Evolutionary conservation across 2,888 invertebrate species (phyloP).

Genomic region (Polymixis lichenea): DNA sequence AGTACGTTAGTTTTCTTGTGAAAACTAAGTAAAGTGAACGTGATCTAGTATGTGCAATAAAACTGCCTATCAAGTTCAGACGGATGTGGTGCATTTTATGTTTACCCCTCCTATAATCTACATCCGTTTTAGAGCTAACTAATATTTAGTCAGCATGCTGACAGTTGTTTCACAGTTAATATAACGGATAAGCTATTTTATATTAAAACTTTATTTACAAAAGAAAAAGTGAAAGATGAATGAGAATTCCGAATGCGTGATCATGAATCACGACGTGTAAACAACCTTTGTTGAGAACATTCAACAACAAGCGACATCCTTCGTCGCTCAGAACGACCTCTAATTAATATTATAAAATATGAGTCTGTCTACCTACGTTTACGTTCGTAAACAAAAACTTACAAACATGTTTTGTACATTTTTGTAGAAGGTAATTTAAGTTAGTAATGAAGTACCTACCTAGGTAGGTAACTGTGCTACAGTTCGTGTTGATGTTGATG

Average conservation of each 20-base stretch:
- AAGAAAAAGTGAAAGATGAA: conserved; percentile 60
- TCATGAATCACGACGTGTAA: conserved; percentile 64
- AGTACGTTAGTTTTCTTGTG: not conserved
- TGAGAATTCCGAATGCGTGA: conserved; percentile 55
- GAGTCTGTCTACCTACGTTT: conserved; percentile 23
- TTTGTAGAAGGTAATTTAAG: conserved; percentile 7
- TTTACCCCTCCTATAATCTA: conserved; percentile 50
- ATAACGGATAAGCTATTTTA: conserved; percentile 9
- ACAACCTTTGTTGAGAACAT: conserved; percentile 59
- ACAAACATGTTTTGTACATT: conserved; percentile 24
- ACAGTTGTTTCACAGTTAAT: conserved; percentile 30
- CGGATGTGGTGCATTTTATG: conserved; percentile 48
- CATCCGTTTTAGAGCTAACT: conserved; percentile 50
- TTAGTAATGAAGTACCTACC: not conserved
- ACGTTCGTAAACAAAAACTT: conserved; percentile 37
- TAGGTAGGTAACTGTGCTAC: not conserved
- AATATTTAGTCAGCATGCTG: conserved; percentile 41
- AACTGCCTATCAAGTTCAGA: conserved; percentile 32
- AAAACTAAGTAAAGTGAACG: not conserved
- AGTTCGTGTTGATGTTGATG: conserved; percentile 5
- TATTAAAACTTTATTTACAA: conserved; percentile 26
- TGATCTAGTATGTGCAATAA: conserved; percentile 18
- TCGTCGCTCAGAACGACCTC: conserved; percentile 41
- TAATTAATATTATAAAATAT: conserved; percentile 45
- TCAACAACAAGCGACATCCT: conserved; percentile 58